Evolutionary conservation across 30 jellyfish, hydroid and myxozoan species (phyloP).

Genomic region (Mastigias papua): DNA sequence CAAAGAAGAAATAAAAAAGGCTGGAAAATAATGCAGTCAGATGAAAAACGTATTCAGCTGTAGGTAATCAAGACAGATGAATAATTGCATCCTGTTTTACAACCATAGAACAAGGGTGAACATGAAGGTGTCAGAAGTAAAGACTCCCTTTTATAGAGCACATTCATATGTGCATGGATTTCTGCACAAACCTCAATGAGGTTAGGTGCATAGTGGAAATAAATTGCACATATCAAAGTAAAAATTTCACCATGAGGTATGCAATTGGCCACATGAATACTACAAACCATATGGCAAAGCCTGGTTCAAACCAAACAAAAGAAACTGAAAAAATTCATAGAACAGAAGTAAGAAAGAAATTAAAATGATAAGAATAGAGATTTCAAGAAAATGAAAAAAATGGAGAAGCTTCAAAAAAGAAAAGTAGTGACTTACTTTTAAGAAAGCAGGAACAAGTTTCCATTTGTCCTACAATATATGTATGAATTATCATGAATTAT

Average conservation of each 20-base stretch:
- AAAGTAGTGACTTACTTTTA: slow-evolving; percentile 48
- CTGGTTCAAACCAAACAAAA: too few relatives aligned
- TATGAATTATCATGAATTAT: background rate
- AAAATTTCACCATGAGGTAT: too few relatives aligned
- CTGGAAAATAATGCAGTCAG: background rate
- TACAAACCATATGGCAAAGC: background rate
- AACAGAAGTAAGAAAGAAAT: background rate
- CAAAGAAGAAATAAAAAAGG: background rate
- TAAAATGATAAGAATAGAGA: background rate
- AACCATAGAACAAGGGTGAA: too few relatives aligned
- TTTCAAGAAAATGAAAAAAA: background rate
- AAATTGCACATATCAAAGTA: background rate
- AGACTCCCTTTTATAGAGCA: background rate
- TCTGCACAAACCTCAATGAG: background rate
- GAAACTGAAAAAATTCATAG: background rate
- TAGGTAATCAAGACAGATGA: background rate
- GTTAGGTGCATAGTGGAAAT: background rate
- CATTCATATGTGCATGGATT: background rate
- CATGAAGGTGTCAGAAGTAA: too few relatives aligned
- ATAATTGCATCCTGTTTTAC: too few relatives aligned
- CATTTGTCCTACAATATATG: slow-evolving; percentile 81
- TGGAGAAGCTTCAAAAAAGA: background rate
- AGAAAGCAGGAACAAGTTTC: slow-evolving; percentile 94
- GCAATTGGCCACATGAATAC: too few relatives aligned
- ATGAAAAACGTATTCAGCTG: background rate